A percentile compares a stretch with the other conserved stretches of the same genome.
Conservation (phyloP, 2,113 vertebrate genomes). For the Lepus europaeus region DNA sequence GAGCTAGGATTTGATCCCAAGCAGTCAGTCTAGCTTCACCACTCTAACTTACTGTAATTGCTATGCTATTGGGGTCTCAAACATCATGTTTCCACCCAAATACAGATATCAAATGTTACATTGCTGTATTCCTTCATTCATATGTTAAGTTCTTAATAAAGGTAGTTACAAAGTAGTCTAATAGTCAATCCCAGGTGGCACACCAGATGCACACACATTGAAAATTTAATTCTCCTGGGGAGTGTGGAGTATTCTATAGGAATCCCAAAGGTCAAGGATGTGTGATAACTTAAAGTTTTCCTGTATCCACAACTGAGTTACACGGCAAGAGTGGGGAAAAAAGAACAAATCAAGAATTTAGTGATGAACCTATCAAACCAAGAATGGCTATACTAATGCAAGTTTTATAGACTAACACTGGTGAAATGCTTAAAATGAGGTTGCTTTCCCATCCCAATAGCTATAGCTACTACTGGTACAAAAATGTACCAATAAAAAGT, state of each 20-base stretch:
- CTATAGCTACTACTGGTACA: neutral
- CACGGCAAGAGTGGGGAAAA: neutral
- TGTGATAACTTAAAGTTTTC: neutral
- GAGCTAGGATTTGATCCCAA: neutral
- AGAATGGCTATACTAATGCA: neutral
- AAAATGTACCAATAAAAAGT: conserved; percentile 33
- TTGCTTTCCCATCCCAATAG: neutral
- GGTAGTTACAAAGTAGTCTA: neutral
- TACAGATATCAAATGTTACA: conserved; percentile 46
- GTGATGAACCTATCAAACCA: neutral
- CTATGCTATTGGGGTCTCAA: neutral
- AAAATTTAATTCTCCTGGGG: conserved; percentile 4
- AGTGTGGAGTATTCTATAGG: neutral
- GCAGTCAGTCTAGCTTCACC: neutral
- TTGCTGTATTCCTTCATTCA: neutral
- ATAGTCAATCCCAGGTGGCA: neutral
- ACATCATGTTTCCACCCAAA: conserved; percentile 4
- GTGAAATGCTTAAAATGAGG: neutral
- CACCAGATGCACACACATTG: neutral
- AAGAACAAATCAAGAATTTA: neutral
- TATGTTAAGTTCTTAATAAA: conserved; percentile 28
- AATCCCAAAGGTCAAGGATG: conserved; percentile 32
- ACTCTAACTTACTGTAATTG: neutral
- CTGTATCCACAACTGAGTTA: neutral
- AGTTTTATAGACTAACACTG: neutral